Evolutionary conservation across 2,113 vertebrate species (phyloP).

Genomic region (Corapipo altera): DNA sequence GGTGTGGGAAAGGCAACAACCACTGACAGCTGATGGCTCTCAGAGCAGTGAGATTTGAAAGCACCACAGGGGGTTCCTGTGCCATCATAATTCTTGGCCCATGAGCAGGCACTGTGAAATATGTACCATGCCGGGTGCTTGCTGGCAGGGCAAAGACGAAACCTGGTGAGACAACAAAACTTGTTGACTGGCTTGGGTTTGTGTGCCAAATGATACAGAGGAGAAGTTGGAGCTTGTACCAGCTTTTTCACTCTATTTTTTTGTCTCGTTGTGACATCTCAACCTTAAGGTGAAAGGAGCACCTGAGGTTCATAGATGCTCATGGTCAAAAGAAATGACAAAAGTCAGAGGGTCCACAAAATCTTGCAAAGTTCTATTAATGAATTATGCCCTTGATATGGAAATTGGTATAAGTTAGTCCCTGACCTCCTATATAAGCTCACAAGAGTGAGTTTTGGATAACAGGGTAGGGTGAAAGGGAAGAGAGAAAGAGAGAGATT

Average conservation of each 20-base stretch:
- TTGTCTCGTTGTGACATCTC: not conserved
- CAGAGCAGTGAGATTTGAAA: not conserved
- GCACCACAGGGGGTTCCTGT: not conserved
- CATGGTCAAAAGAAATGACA: not conserved
- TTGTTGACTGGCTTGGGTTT: not conserved
- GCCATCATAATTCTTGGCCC: not conserved
- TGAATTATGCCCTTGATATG: not conserved
- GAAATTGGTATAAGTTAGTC: not conserved
- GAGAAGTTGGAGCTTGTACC: not conserved
- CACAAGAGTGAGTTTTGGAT: not conserved
- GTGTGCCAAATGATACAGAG: not conserved
- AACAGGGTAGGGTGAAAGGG: not conserved
- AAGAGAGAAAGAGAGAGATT: not conserved
- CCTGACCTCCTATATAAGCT: not conserved
- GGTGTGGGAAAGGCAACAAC: accelerated
- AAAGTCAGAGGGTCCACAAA: not conserved
- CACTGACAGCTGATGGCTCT: not conserved
- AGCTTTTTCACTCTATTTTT: not conserved
- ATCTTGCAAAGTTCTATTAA: not conserved
- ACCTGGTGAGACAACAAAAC: not conserved
- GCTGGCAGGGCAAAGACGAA: not conserved
- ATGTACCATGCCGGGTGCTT: not conserved
- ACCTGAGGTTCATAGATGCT: not conserved
- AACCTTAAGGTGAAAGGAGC: not conserved
- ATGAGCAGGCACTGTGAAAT: accelerated